A percentile compares a stretch with the other conserved stretches of the same genome.
These are phyloP conservation scores for Sminthopsis crassicaudata DNA, from an alignment of 2,113 vertebrate genomes.

Conservation along the genomic window DNA sequence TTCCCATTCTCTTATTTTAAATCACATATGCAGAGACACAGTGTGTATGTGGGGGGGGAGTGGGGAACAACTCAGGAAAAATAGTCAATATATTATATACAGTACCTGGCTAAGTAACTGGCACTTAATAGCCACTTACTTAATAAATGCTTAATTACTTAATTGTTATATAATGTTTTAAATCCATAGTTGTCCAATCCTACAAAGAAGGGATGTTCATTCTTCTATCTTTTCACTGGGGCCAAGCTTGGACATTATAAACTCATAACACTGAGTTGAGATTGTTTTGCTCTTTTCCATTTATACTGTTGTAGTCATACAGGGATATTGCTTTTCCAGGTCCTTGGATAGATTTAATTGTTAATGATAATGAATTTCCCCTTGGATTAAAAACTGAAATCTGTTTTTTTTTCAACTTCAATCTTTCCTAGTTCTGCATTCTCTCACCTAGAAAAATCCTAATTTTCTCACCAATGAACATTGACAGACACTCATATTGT, in stretches of 20 bases:
- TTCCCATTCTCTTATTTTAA: not conserved
- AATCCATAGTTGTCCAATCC: not conserved
- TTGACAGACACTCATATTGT: not conserved
- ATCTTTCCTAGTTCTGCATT: not conserved
- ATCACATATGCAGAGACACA: not conserved
- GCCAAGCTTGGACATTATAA: not conserved
- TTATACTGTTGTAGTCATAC: not conserved
- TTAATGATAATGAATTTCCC: not conserved
- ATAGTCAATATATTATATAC: not conserved
- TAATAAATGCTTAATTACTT: not conserved
- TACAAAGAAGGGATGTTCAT: not conserved
- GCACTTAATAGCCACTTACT: not conserved
- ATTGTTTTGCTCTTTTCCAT: not conserved
- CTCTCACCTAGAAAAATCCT: not conserved
- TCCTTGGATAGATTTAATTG: not conserved
- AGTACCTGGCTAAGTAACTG: not conserved
- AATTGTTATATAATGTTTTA: not conserved
- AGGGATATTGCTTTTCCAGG: not conserved
- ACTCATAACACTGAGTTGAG: not conserved
- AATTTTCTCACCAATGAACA: not conserved
- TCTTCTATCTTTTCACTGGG: not conserved
- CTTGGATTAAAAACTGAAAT: not conserved
- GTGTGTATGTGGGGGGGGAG: too few species aligned
- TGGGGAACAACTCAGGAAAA: not conserved
- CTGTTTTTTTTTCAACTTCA: not conserved